A percentile compares a stretch with the other conserved stretches of the same genome.
These are phyloP conservation scores for Stichopus horrens DNA, from an alignment of 53 echinoderm and acorn worm genomes.

Conservation along the genomic window DNA sequence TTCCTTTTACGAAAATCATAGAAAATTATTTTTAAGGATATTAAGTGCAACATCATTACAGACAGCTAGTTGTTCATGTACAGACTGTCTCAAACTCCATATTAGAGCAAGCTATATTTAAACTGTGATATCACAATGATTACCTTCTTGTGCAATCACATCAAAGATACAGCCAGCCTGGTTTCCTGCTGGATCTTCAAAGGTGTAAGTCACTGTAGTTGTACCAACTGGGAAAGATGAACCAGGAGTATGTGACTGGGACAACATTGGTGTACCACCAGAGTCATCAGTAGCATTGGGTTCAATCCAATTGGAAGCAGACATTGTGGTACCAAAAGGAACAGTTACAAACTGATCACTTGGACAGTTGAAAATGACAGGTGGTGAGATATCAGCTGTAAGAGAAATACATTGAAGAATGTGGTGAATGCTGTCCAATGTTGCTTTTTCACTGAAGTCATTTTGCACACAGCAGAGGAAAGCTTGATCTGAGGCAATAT, in stretches of 20 bases:
- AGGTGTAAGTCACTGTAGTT: background rate
- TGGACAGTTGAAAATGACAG: background rate
- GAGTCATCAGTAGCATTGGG: background rate
- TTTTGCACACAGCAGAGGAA: no score
- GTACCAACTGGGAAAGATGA: background rate
- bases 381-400: background rate
- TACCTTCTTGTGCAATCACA: conserved; percentile 1
- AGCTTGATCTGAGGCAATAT: no score
- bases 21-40: no score
- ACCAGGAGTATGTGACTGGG: background rate
- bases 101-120: no score
- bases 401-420: no score
- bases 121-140: background rate
- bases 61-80: no score
- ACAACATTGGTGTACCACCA: background rate
- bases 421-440: no score
- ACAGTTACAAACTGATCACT: background rate
- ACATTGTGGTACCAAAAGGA: background rate
- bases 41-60: no score
- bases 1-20: no score
- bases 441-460: no score
- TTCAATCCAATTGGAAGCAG: background rate
- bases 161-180: background rate
- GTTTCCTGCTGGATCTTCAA: background rate
- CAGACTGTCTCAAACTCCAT: no score